Evolutionary conservation across 2,113 vertebrate species (phyloP).

Genomic region (Aplodontia rufa): DNA sequence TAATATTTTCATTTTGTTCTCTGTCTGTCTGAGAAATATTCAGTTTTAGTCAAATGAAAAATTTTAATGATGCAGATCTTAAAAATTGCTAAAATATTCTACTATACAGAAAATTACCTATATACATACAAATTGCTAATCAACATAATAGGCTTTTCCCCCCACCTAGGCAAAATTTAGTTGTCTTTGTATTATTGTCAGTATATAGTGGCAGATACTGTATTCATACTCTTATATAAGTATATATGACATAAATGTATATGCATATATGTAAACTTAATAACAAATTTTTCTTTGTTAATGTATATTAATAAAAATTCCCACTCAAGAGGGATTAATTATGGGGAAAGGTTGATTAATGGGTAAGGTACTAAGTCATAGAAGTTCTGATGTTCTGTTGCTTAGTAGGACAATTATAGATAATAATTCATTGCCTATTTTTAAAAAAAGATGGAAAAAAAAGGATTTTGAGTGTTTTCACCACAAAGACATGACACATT

Average conservation of each 20-base stretch:
- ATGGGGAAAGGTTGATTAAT: neutral
- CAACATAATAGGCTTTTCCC: neutral
- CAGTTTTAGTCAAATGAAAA: slow-evolving; percentile 42
- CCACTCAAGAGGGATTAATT: neutral
- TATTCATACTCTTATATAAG: neutral
- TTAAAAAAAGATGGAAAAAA: neutral
- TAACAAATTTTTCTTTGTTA: neutral
- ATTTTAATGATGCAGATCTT: neutral
- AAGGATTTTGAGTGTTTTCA: neutral
- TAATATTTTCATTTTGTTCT: slow-evolving; percentile 63
- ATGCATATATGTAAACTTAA: neutral
- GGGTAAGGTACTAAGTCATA: neutral
- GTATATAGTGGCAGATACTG: neutral
- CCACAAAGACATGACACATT: neutral
- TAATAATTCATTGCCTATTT: neutral
- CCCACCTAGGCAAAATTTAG: neutral
- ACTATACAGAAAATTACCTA: neutral
- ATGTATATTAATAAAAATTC: slow-evolving; percentile 4
- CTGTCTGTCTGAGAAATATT: neutral
- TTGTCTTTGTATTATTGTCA: neutral
- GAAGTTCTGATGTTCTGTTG: neutral
- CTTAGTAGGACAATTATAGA: neutral
- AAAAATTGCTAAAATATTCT: neutral
- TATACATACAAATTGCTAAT: neutral
- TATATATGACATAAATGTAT: no score